phyloP scores from a whole-genome alignment of 37 sponge, comb jelly and placozoan genomes.

The Lycopodina hypogea region DNA sequence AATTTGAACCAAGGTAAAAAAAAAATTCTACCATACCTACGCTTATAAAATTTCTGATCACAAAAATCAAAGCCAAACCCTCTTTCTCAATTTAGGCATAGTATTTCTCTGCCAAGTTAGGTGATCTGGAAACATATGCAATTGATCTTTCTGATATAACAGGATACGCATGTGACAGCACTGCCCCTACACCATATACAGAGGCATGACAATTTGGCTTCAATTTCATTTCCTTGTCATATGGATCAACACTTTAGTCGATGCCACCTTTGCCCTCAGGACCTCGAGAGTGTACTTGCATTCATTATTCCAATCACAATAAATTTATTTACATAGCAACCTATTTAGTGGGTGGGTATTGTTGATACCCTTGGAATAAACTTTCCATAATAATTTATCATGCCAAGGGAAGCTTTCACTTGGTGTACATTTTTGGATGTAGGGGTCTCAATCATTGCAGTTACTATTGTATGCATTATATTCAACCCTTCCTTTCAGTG shows the following conservation, averaged over 20 bases:
- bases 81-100: constrained; percentile 31
- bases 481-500: constrained; percentile 11
- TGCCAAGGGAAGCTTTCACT: constrained; percentile 17
- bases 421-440: constrained; percentile 22
- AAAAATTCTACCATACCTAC: no score
- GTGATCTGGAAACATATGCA: constrained; percentile 15
- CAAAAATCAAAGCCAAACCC: constrained; percentile 3
- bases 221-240: constrained; percentile 15
- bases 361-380: not conserved
- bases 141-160: constrained; percentile 5
- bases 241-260: constrained; percentile 26
- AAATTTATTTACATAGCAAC: not conserved
- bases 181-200: constrained; percentile 12
- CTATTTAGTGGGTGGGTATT: not conserved
- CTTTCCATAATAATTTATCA: constrained; percentile 23
- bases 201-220: constrained; percentile 18
- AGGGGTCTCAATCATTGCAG: constrained; percentile 3
- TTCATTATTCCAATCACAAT: constrained; percentile 8
- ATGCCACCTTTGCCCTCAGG: constrained; percentile 1
- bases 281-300: not conserved
- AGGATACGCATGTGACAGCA: not conserved
- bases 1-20: no score
- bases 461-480: no score
- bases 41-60: no score
- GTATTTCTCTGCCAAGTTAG: not conserved